Percentiles rank a stretch among this genome's conserved stretches.
These are phyloP conservation scores for Trachymyrmex septentrionalis DNA, from an alignment of 1,140 invertebrate species.

Conservation along the genomic window DNA sequence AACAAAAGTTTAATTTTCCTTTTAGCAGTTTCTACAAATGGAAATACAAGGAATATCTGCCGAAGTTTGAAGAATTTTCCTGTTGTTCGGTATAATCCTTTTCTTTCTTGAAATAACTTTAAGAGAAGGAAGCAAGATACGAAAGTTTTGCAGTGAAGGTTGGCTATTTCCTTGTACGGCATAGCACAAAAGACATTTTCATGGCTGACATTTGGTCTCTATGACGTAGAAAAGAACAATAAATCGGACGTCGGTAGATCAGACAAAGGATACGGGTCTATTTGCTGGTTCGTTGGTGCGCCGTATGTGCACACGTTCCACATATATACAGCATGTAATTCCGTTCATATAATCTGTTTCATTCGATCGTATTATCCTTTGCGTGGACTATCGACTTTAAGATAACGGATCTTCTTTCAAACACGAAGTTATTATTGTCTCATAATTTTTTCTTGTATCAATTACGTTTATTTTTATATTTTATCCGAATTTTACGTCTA, in stretches of 20 bases:
- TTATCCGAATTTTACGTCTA: neutral
- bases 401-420: neutral
- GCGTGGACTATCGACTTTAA: conserved; percentile 41
- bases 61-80: neutral
- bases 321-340: conserved; percentile 5
- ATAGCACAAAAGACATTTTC: conserved; percentile 8
- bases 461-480: neutral
- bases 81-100: neutral
- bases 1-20: conserved; percentile 10
- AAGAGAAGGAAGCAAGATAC: too few relatives aligned
- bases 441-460: conserved; percentile 5
- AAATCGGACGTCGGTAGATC: conserved; percentile 13
- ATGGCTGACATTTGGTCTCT: neutral
- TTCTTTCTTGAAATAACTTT: neutral
- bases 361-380: conserved; percentile 25
- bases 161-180: neutral
- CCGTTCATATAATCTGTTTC: conserved; percentile 1
- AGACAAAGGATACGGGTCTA: neutral
- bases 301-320: neutral
- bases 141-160: neutral
- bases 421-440: neutral
- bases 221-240: conserved; percentile 11
- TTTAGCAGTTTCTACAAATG: neutral
- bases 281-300: neutral
- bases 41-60: neutral